Base-by-base conservation (phyloP, 35 echinoderm and acorn worm genomes). In the Acanthaster planci region DNA sequence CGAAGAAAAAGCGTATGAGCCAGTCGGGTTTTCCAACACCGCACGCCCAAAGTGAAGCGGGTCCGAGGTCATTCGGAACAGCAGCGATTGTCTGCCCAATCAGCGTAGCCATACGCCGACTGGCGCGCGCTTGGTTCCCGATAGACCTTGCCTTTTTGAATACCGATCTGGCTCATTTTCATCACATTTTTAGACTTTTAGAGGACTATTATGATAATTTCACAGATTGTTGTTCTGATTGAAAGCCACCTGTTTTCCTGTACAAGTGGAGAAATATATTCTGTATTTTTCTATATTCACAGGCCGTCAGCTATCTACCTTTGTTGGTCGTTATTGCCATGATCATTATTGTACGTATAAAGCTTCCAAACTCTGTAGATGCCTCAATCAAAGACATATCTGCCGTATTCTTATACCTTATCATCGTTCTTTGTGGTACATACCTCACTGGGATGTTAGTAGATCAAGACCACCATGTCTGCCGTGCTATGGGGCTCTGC, bases 401-500 rank as follows among this genome's bases (percentile, higher is more conserved):
- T 9, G 64, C 42, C 14, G 77, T 39, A 19, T 37, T 38, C 7
- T 17, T 79, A 5, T 79, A 50, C 39, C 0, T 79, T 7, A 10
- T 39, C 23, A 38, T 79, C 37, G 77, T 79, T 1, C 77, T 79
- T 8, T 15, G 37, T n/a, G 42, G 37, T 15, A 79, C 17, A 7
- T 79, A 79, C 39, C 12, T 39, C 2, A 1, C 38, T 7, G 77
- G 77, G 10, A 8, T 51, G 2, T 37, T 79, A 38, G 38, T 19
- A 8, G 42, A 8, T 37, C 77, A 79, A 37, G 37, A 19, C 21
- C 42, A 39, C 17, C 15, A 79, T 2, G 27, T 16, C 5, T 79
- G 77, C 77, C 37, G 77, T 42, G 37, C 77, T 10, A 79, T 79
- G 37, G 77, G 32, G 2, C 37, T 79, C n/a, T 79, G 37, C 37